Conservation (phyloP, 2,797 vertebrate species). For the Labeo calbasu region DNA sequence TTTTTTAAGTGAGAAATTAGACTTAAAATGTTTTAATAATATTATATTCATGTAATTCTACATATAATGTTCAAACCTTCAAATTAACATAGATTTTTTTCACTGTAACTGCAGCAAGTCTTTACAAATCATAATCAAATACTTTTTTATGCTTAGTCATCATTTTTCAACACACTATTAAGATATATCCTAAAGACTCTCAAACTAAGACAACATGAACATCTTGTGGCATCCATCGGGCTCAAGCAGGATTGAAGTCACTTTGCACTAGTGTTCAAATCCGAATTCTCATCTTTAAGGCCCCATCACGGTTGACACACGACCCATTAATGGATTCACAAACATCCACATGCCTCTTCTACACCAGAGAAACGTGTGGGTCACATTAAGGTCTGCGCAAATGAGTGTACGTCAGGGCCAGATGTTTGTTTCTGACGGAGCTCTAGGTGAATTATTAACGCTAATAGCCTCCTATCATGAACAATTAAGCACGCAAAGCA, state of each 20-base stretch:
- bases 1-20: not conserved
- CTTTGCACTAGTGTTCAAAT: slow-evolving; percentile 23
- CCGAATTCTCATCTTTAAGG: slow-evolving; percentile 12
- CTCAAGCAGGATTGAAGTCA: not conserved
- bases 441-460: slow-evolving; percentile 46
- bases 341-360: slow-evolving; percentile 26
- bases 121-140: no score
- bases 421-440: slow-evolving; percentile 18
- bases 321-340: slow-evolving; percentile 35
- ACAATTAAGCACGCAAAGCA: slow-evolving; percentile 45
- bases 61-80: no score
- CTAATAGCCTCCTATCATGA: slow-evolving; percentile 50
- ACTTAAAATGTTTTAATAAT: not conserved
- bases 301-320: slow-evolving; percentile 18
- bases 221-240: not conserved
- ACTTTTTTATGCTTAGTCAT: no score
- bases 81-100: no score
- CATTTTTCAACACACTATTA: not conserved
- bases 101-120: no score
- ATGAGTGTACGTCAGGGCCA: slow-evolving; percentile 28
- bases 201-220: not conserved
- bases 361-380: not conserved
- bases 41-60: not conserved
- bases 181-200: not conserved
- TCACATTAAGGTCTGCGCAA: slow-evolving; percentile 28